Base-by-base conservation (phyloP, 2,888 invertebrate genomes). In the Nephrotoma flavescens region DNA sequence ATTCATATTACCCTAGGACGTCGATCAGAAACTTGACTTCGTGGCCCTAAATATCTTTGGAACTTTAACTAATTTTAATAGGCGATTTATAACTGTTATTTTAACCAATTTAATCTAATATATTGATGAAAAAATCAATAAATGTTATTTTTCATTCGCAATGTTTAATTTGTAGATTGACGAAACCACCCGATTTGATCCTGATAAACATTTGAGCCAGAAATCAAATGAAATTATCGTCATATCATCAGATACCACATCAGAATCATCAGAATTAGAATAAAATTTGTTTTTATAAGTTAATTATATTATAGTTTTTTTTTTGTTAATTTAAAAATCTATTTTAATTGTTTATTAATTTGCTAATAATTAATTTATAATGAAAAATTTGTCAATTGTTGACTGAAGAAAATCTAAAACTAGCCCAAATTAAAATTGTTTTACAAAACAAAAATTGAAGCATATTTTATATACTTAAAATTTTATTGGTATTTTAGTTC, bases 131-230 rank as follows among this genome's bases (percentile, higher is more conserved):
- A 31, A 31, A 31, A 31, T 31, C 3, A 31, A 31, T 31, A 31
- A 2, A 31, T 31, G 0, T 31, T 31, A 31, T 31, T 31, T 31
- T 31, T 31, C 31, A 31, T 31, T 31, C 31, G 2, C 31, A 31
- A 3, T 31, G 31, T 31, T 31, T 31, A 31, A 31, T 31, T 86
- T 86, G 19, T 45, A 45, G 44, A 9, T 41, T 45, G 91, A 91
- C 89, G 91, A 91, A 89, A 90, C 90, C 87, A 89, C 90, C 88
- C 91, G 91, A 42, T 92, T 92, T 87, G 91, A 92, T 90, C 91
- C 91, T 87, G 91, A 91, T 87, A 91, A 90, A 89, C 91, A 92
- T 89, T 89, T 92, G 88, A 89, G 89, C 87, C 89, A 90, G 88
- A 91, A 91, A 89, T 90, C 90, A 87, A 90, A 90, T 87, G 91